Evolutionary conservation across 2,113 vertebrate species (phyloP).

Genomic region (Pelusios castaneus): DNA sequence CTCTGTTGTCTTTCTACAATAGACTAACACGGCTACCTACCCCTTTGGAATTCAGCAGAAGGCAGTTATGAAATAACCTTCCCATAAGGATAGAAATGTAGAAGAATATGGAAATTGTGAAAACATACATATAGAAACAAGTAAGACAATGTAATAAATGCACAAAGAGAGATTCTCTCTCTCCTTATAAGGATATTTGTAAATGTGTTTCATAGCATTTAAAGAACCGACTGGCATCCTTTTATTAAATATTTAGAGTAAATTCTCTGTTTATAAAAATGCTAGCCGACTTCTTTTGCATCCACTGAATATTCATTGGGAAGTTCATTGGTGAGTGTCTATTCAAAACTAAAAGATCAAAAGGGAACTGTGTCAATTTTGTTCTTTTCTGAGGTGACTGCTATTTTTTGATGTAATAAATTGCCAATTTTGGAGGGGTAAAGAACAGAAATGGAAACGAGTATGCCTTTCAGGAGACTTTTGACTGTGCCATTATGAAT

Average conservation of each 20-base stretch:
- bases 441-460: conserved; percentile 77
- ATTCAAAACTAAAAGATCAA: conserved; percentile 77
- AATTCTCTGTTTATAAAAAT: conserved; percentile 61
- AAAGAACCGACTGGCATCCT: conserved; percentile 11
- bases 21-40: too few relatives aligned
- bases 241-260: conserved; percentile 66
- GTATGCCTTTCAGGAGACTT: conserved; percentile 77
- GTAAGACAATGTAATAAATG: not conserved
- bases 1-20: too few relatives aligned
- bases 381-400: conserved; percentile 75
- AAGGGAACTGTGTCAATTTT: conserved; percentile 79
- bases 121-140: not conserved
- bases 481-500: conserved; percentile 76
- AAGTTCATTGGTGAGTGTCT: conserved; percentile 75
- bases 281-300: conserved; percentile 69
- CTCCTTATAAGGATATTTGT: not conserved
- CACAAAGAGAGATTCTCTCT: not conserved
- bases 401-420: conserved; percentile 80
- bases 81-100: not conserved
- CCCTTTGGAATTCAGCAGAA: not conserved
- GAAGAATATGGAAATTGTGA: not conserved
- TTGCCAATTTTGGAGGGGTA: conserved; percentile 78
- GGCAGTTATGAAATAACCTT: not conserved
- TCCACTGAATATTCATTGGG: conserved; percentile 79
- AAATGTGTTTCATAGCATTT: not conserved